phyloP scores from a whole-genome alignment of 1,140 invertebrate species.

The Trichomalopsis sarcophagae region DNA sequence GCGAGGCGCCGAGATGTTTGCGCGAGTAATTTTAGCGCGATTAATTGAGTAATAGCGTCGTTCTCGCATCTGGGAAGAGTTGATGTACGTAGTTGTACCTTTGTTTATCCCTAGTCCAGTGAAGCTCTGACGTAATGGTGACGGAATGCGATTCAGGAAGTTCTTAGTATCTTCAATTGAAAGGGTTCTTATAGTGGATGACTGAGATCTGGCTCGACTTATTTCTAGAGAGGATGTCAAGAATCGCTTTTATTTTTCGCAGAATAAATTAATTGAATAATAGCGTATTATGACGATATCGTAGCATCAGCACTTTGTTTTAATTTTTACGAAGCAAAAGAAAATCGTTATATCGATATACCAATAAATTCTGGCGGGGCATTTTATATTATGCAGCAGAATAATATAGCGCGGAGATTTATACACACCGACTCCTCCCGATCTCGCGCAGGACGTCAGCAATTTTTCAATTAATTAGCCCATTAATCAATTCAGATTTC shows the following conservation, averaged over 20 bases:
- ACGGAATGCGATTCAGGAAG: neutral
- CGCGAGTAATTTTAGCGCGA: neutral
- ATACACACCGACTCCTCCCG: neutral
- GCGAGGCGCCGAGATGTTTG: neutral
- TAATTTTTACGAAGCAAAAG: neutral
- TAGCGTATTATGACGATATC: too few relatives aligned
- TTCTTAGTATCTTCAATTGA: neutral
- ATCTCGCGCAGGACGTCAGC: neutral
- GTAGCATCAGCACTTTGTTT: neutral
- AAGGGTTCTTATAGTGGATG: neutral
- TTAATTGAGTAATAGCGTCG: slow-evolving; percentile 25
- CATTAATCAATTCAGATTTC: neutral
- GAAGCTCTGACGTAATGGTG: neutral
- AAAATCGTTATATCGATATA: neutral
- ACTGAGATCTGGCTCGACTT: neutral
- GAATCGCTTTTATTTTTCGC: too few relatives aligned
- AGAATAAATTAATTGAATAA: too few relatives aligned
- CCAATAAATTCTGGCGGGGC: neutral
- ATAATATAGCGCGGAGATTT: neutral
- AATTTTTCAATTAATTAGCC: neutral
- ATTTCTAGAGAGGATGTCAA: too few relatives aligned
- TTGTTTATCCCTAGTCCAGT: slow-evolving; percentile 13
- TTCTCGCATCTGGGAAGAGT: neutral
- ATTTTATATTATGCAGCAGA: neutral
- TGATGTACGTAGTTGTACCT: neutral